Base-by-base conservation (phyloP, 2,797 vertebrate genomes). In the Pipistrellus pipistrellus region DNA sequence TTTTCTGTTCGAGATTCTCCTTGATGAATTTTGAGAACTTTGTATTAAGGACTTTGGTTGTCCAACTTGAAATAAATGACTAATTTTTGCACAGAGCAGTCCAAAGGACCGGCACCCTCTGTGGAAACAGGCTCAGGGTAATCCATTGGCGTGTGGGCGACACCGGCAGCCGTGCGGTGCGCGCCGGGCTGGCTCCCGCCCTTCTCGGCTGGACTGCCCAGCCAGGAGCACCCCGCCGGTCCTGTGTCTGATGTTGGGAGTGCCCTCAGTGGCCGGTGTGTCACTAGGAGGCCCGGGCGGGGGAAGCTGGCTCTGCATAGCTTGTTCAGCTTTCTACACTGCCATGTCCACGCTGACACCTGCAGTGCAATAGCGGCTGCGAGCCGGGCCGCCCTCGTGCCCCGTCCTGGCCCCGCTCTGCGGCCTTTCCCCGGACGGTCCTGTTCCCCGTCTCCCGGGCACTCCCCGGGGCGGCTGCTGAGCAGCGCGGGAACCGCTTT, bases 361-460 rank as follows among this genome's bases (percentile, higher is more conserved):
- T 51, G 57, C 30, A 82, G 90, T 93, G 88, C 91, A 87, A 20
- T 81, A 96, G 96, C 82, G 93, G 95, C 88, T 88, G 92, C 72
- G 9, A 72, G 97, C 97, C 94, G 69, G 95, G 95, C 76, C 64
- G 20, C 10, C 55, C n/a, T 32, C 8, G 2, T 69, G n/a, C 64
- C 88, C n/a, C 46, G 55, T 73, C 78, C 84, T 20, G 68, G 85
- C 64, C 68, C 76, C 14, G 27, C 3, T 4, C 38, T 23, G 1
- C 1, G 57, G 11, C 11, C 17, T 20, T 4, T 46, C 51, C 51
- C 35, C 11, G 46, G 86, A 3, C 12, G 8, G 21, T 35, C 78
- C 59, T 15, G 15, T 9, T 17, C 62, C 46, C 6, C 0, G 0
- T 8, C 23, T 30, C 72, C 80, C 20, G 7, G 80, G 62, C 51